These are phyloP conservation scores for Quadroppia sp. DNA, from an alignment of 2,888 invertebrate genomes.

Conservation along the genomic window DNA sequence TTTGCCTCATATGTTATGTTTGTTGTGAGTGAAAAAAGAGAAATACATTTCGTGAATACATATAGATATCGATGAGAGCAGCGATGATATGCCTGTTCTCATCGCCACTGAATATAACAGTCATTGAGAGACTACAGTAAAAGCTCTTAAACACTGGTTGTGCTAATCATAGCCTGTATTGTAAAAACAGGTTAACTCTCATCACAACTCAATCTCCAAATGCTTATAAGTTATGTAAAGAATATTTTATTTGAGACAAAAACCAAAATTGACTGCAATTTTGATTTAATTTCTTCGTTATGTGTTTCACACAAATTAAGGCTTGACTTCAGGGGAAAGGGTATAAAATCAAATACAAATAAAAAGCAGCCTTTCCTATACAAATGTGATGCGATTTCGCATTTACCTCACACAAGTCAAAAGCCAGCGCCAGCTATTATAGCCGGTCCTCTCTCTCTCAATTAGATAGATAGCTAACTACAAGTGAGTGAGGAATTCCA, in stretches of 20 bases:
- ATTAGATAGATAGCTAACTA: slow-evolving; percentile 22
- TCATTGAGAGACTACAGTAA: no score
- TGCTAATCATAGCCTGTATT: no score
- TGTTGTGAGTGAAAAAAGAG: background rate
- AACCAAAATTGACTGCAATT: slow-evolving; percentile 8
- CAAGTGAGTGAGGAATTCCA: background rate
- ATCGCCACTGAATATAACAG: no score
- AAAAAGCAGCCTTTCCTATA: background rate
- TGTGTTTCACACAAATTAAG: background rate
- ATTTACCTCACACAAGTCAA: slow-evolving; percentile 21
- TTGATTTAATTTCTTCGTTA: background rate
- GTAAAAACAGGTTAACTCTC: background rate
- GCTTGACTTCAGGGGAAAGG: background rate
- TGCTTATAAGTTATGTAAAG: no score
- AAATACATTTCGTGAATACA: background rate
- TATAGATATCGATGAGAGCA: background rate
- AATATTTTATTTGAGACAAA: background rate
- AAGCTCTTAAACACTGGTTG: no score
- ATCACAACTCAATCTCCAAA: background rate
- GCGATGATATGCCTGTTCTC: background rate
- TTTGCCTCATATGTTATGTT: background rate
- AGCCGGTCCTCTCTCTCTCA: background rate
- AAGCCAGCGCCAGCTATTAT: background rate
- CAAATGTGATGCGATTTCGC: background rate
- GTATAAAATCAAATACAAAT: background rate